phyloP scores from a whole-genome alignment of 2,113 vertebrate genomes.

The Xiphorhynchus elegans region DNA sequence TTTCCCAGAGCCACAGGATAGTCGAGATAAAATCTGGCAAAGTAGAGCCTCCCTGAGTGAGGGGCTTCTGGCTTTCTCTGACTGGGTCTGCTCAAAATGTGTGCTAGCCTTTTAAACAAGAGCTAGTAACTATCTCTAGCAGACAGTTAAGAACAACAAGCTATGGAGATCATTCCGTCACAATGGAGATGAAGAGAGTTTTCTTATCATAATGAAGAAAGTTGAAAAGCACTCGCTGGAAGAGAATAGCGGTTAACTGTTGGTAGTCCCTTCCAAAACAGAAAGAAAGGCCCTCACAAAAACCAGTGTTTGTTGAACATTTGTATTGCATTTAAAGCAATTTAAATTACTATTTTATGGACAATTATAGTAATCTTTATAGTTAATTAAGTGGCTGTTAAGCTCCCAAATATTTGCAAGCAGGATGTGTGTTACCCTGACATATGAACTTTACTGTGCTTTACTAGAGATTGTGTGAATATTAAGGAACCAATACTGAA shows the following conservation, averaged over 20 bases:
- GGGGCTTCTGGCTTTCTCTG: neutral
- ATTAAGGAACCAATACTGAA: neutral
- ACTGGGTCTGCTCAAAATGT: neutral
- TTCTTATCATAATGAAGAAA: neutral
- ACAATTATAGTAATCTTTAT: neutral
- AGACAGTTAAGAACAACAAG: neutral
- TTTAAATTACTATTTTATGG: neutral
- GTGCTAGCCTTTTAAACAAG: neutral
- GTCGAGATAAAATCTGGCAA: constrained; percentile 35
- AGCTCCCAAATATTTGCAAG: neutral
- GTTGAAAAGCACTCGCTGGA: neutral
- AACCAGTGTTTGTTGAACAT: neutral
- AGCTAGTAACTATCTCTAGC: neutral
- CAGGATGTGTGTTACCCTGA: neutral
- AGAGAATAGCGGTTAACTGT: neutral
- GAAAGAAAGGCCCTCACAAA: neutral
- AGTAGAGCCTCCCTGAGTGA: neutral
- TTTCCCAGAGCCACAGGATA: constrained; percentile 6
- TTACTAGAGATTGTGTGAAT: neutral
- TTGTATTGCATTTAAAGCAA: neutral
- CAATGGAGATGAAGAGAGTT: neutral
- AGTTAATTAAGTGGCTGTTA: neutral
- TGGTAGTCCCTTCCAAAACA: neutral
- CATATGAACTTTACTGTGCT: neutral
- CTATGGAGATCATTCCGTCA: constrained; percentile 18